Evolutionary conservation across 2,888 invertebrate species (phyloP).

Genomic region (Glaucopsyche alexis): DNA sequence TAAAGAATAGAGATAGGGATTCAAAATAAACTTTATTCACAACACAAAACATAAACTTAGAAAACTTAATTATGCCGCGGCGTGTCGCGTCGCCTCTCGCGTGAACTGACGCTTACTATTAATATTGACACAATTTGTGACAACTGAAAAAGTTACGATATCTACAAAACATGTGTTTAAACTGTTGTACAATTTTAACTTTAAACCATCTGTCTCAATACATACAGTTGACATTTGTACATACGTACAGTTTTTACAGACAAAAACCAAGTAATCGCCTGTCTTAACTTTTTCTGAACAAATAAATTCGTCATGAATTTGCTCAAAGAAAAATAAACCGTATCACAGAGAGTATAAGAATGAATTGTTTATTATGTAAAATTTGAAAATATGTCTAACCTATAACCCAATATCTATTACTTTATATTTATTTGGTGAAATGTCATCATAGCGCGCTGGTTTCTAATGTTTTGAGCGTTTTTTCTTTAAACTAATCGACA

Average conservation of each 20-base stretch:
- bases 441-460: constrained; percentile 54
- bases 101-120: not conserved
- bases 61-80: not conserved
- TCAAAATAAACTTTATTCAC: too few species aligned
- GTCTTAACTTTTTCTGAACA: constrained; percentile 5
- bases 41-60: too few species aligned
- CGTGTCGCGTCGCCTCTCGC: too few species aligned
- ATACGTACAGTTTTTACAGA: too few species aligned
- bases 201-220: not conserved
- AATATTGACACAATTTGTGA: not conserved
- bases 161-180: not conserved
- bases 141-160: constrained; percentile 6
- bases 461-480: constrained; percentile 44
- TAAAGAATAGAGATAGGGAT: too few species aligned
- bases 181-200: not conserved
- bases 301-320: not conserved
- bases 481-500: constrained; percentile 46
- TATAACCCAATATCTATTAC: constrained; percentile 57
- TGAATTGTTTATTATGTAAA: constrained; percentile 39
- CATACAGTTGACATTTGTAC: not conserved
- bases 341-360: constrained; percentile 38
- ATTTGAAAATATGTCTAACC: constrained; percentile 41
- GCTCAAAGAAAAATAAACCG: constrained; percentile 12
- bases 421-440: constrained; percentile 61
- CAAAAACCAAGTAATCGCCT: constrained; percentile 12